Base-by-base conservation (phyloP, 53 echinoderm and acorn worm species). In the Mesocentrotus franciscanus region DNA sequence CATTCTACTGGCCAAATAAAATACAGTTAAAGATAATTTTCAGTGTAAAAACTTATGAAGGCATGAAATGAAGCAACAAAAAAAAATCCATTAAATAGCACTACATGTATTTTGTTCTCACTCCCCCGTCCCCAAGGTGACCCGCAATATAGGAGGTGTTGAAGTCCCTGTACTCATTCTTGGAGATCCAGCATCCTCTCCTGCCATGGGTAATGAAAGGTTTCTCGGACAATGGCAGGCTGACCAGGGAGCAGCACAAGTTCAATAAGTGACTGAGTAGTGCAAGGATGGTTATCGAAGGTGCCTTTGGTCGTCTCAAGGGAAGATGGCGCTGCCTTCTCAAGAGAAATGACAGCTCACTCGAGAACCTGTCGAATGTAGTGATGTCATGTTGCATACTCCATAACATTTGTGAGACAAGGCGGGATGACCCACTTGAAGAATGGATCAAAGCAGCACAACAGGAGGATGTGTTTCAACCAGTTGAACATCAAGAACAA, bases 161-260 rank as follows among this genome's bases (percentile, higher is more conserved):
- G 95, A 96, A 1, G 90, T 98, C 0, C 98, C 98, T 4, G 58
- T 98, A 1, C 22, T 95, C 0, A 85, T 97, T 10, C 0, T 98
- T 22, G 98, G 97, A 2, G 98, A 98, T 56, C 96, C 98, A 5
- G 97, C 98, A 98, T 39, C 97, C 97, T 1, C 78, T 97, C 0
- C 92, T 60, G 0, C 96, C 95, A 29, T 97, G 97, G 97, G 74
- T 98, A 2, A 97, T 98, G 97, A 98, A 97, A 62, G 95, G 91
- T 1, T 98, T 96, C 90, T 56, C 96, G 0, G 92, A 97, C 26
- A 90, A n/a, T 13, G 96, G 92, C 0, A 18, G 85, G 20, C n/a
- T 97, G 6, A 94, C 96, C 5, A 18, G 27, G 10, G 71, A 92
- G 15, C 94, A 97, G 36, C 26, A 70, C 7, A 30, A n/a, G 0